Evolutionary conservation across 2,797 vertebrate genomes (phyloP).

Genomic region (Esox lucius): DNA sequence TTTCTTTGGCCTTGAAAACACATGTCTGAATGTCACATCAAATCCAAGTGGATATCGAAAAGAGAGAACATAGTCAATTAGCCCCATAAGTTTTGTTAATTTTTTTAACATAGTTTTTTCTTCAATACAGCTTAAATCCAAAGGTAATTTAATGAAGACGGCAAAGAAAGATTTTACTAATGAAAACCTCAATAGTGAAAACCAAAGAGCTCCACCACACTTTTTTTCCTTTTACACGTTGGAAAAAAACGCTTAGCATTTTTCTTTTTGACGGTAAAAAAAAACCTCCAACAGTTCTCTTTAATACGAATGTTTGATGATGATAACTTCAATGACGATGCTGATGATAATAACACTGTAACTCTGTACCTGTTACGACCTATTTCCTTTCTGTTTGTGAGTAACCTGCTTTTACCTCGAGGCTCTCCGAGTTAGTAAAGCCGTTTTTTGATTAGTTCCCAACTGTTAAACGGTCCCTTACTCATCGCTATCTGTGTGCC

Average conservation of each 20-base stretch:
- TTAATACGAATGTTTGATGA: slow-evolving; percentile 36
- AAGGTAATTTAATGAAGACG: slow-evolving; percentile 73
- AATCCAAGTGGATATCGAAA: slow-evolving; percentile 26
- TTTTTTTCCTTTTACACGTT: slow-evolving; percentile 33
- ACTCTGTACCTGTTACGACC: slow-evolving; percentile 40
- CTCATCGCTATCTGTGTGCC: slow-evolving; percentile 81
- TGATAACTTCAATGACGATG: slow-evolving; percentile 19
- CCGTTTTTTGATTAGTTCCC: slow-evolving; percentile 58
- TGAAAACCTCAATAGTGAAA: slow-evolving; percentile 78
- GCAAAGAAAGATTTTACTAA: slow-evolving; percentile 75
- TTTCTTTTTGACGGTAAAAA: slow-evolving; percentile 49
- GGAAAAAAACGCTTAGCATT: slow-evolving; percentile 39
- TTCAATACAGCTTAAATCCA: slow-evolving; percentile 81
- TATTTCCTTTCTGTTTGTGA: slow-evolving; percentile 52
- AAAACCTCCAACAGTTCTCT: slow-evolving; percentile 56
- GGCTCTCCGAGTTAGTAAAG: slow-evolving; percentile 59
- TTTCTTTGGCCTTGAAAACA: slow-evolving; percentile 52
- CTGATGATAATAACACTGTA: slow-evolving; percentile 45
- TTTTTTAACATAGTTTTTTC: slow-evolving; percentile 64
- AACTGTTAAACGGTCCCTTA: slow-evolving; percentile 71
- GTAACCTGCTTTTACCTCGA: slow-evolving; percentile 54
- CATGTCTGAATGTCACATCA: slow-evolving; percentile 24
- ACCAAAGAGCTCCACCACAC: slow-evolving; percentile 79
- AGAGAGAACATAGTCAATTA: slow-evolving; percentile 46
- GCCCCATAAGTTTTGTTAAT: slow-evolving; percentile 47